phyloP scores from a whole-genome alignment of 2,888 invertebrate species.

The Heterodera filipjevi region DNA sequence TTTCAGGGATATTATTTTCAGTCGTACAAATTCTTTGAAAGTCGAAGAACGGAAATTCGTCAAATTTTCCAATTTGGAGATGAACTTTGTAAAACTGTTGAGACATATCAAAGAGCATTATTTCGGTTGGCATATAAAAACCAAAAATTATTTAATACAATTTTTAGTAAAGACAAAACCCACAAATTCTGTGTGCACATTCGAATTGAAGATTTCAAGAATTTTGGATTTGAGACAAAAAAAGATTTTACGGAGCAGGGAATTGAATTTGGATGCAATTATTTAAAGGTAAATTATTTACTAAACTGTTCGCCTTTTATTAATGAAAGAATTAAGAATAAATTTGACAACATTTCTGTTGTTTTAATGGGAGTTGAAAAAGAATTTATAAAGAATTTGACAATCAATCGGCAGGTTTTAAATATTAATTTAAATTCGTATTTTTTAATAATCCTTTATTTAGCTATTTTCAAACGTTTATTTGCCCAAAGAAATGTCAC shows the following conservation, averaged over 20 bases:
- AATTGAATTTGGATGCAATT: not conserved
- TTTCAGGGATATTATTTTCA: conserved; percentile 5
- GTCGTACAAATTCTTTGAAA: not conserved
- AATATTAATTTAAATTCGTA: not conserved
- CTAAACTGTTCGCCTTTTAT: not conserved
- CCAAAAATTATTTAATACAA: not conserved
- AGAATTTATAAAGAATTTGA: not conserved
- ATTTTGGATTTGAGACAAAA: not conserved
- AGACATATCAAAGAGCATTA: not conserved
- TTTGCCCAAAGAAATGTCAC: not conserved
- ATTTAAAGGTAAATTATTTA: not conserved
- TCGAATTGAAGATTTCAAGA: conserved; percentile 29
- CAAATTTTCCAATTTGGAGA: not conserved
- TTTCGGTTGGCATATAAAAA: not conserved
- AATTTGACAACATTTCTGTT: not conserved
- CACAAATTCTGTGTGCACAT: conserved; percentile 25
- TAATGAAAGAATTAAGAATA: not conserved
- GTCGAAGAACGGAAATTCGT: not conserved
- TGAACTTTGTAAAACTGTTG: not conserved
- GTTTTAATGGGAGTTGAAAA: not conserved
- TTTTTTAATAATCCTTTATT: not conserved
- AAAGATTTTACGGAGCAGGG: not conserved
- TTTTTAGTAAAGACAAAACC: not conserved
- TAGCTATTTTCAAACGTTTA: not conserved
- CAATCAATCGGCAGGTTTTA: not conserved